Conservation (phyloP, 2,797 vertebrate genomes). For the Melanotaenia nigrans region DNA sequence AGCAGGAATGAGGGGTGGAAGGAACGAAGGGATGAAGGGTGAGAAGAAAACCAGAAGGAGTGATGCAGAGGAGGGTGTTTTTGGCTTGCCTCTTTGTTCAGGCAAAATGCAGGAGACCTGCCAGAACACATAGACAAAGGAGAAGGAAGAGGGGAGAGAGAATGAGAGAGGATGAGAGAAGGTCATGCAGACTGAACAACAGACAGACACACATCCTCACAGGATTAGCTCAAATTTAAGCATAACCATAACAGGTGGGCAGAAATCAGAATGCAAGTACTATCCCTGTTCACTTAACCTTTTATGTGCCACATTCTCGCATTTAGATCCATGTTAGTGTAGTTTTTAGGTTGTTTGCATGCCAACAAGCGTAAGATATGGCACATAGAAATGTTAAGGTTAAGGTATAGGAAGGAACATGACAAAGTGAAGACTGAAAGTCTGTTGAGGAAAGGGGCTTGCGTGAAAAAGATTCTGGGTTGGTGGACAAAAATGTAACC, state of each 20-base stretch:
- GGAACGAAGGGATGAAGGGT: conserved; percentile 35
- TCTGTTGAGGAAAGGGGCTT: background rate
- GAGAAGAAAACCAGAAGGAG: conserved; percentile 40
- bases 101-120: conserved; percentile 53
- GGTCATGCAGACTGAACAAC: conserved; percentile 53
- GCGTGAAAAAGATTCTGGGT: conserved; percentile 14
- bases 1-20: conserved; percentile 15
- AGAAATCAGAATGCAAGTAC: conserved; percentile 12
- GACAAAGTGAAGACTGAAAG: conserved; percentile 23
- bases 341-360: conserved; percentile 13
- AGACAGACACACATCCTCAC: conserved; percentile 24
- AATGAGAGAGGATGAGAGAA: conserved; percentile 55
- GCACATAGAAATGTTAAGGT: conserved; percentile 12
- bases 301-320: background rate
- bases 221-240: conserved; percentile 32
- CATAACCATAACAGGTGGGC: conserved; percentile 18
- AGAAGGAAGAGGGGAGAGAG: conserved; percentile 31
- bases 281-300: background rate
- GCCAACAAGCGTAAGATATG: conserved; percentile 6
- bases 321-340: background rate
- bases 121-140: conserved; percentile 61
- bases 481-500: conserved; percentile 2
- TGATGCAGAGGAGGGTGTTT: conserved; percentile 55
- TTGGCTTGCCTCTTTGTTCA: conserved; percentile 56
- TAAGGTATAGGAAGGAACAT: conserved; percentile 31